Evolutionary conservation across 1,140 invertebrate genomes (phyloP).

Genomic region (Calephelis virginiensis): DNA sequence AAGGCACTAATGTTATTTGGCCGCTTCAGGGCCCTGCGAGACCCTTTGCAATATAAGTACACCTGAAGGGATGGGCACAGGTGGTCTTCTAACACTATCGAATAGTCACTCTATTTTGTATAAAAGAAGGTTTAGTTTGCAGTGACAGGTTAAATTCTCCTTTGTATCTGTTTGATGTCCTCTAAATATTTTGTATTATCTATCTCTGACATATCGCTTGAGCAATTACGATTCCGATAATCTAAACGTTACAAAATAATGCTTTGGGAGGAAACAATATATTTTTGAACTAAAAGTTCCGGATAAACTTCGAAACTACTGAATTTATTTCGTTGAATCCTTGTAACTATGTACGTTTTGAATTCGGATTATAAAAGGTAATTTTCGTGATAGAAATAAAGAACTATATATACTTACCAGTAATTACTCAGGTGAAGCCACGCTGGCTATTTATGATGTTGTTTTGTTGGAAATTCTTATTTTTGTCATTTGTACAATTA

Average conservation of each 20-base stretch:
- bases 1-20: constrained; percentile 49
- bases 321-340: no score
- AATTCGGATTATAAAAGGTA: no score
- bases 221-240: constrained; percentile 1
- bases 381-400: no score
- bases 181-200: constrained; percentile 14
- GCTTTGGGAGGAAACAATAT: no score
- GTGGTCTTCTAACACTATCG: background rate
- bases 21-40: constrained; percentile 30
- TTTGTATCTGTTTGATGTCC: constrained; percentile 16
- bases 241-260: background rate
- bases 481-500: no score
- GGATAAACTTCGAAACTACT: no score
- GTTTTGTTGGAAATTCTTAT: no score
- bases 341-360: no score
- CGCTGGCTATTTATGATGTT: no score
- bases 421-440: no score
- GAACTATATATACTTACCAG: no score
- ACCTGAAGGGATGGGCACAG: constrained; percentile 18
- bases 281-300: no score
- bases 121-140: background rate
- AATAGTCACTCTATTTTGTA: background rate
- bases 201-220: constrained; percentile 2
- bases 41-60: constrained; percentile 26
- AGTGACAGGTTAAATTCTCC: background rate